Conservation (phyloP, 2,797 vertebrate species). For the Lindbergichthys nudifrons region DNA sequence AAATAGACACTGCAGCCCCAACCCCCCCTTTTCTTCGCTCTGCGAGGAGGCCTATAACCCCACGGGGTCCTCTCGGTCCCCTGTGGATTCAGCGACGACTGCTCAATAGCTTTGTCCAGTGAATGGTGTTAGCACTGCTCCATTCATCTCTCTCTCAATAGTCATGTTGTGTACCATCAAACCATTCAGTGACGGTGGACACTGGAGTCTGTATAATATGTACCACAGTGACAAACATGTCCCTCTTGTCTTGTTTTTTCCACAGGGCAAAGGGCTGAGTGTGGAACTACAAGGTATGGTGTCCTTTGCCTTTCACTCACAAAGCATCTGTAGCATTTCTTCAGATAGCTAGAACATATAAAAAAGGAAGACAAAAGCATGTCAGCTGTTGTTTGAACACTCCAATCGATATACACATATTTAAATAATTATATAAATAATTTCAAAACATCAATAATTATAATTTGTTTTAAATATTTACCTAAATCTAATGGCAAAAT, state of each 20-base stretch:
- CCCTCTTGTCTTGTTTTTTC: constrained; percentile 65
- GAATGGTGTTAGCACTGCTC: constrained; percentile 63
- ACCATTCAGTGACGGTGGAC: constrained; percentile 49
- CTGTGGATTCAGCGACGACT: constrained; percentile 71
- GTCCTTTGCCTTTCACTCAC: constrained; percentile 19
- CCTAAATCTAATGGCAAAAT: no score
- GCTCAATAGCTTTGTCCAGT: constrained; percentile 70
- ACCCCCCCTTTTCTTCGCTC: constrained; percentile 52
- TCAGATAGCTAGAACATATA: background rate
- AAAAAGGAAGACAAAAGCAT: constrained; percentile 3
- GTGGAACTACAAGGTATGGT: constrained; percentile 96
- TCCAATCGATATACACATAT: background rate
- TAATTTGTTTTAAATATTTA: background rate
- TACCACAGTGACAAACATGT: constrained; percentile 58
- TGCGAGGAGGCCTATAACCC: constrained; percentile 59
- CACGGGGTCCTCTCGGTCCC: constrained; percentile 57
- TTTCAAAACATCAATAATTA: background rate
- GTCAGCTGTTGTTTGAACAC: background rate
- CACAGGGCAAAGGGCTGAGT: constrained; percentile 95
- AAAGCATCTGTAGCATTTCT: constrained; percentile 16
- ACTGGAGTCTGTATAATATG: constrained; percentile 56
- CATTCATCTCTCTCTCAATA: constrained; percentile 78
- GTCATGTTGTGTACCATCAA: constrained; percentile 68
- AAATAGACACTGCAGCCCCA: constrained; percentile 51
- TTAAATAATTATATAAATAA: background rate